Percentiles rank a stretch among this genome's conserved stretches.
Conservation (phyloP, 2,797 vertebrate species). For the Monodelphis domestica region DNA sequence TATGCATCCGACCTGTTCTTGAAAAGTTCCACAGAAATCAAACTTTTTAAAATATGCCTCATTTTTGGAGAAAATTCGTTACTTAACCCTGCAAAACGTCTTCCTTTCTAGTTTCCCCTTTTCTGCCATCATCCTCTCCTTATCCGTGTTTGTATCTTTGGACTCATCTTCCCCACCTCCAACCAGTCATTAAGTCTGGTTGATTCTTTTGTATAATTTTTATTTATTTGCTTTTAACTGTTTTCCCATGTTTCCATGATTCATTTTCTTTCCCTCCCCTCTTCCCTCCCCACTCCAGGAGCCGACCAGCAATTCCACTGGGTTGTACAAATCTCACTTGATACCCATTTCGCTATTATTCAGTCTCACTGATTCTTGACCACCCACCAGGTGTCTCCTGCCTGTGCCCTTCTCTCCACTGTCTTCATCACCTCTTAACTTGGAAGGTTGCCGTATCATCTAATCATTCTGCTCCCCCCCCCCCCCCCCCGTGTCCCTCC, state of each 20-base stretch:
- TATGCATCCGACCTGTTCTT: neutral
- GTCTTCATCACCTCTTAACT: neutral
- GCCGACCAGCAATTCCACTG: too few relatives aligned
- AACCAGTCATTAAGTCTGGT: neutral
- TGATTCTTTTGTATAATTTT: too few relatives aligned
- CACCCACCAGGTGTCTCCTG: neutral
- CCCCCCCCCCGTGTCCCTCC: too few relatives aligned
- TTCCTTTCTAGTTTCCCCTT: neutral
- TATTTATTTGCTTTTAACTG: too few relatives aligned
- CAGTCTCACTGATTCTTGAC: neutral
- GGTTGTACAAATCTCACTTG: too few relatives aligned
- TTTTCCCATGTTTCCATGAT: too few relatives aligned
- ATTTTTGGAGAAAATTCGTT: neutral
- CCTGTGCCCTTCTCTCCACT: neutral
- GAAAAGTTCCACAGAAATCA: neutral
- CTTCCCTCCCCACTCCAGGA: too few relatives aligned
- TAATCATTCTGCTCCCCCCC: neutral
- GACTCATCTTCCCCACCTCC: neutral
- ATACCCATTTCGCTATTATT: too few relatives aligned
- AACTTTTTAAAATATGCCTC: neutral
- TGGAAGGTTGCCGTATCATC: neutral
- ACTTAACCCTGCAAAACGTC: neutral
- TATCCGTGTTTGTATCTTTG: neutral
- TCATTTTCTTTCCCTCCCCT: too few relatives aligned
- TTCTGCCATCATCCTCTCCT: neutral